Base-by-base conservation (phyloP, 2,113 vertebrate genomes). In the Petrocephalus zakoni region DNA sequence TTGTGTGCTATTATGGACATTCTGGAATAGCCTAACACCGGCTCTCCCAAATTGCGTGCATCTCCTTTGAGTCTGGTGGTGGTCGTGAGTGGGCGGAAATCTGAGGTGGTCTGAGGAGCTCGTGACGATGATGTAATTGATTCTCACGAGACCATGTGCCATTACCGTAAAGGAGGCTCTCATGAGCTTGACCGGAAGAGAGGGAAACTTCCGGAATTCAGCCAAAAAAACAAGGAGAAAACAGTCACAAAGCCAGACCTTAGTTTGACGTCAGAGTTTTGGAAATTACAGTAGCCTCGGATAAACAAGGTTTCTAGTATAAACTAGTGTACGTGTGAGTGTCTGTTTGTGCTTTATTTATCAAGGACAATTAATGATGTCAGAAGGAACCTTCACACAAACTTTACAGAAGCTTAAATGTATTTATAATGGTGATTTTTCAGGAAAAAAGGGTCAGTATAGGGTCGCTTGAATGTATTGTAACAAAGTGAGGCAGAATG, bases 161-260 rank as follows among this genome's bases (percentile, higher is more conserved):
- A 91, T 96, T 95, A 95, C 94, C 88, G 94, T 94, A 94, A 95
- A 93, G 91, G 88, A 90, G 85, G 19, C 87, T 89, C 68, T 89
- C 88, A 83, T 51, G 75, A 91, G 92, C 89, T 89, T 95, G 94
- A 94, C 95, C 92, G 93, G 93, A 95, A 95, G 92, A 93, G 90
- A 93, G 93, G 89, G 91, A 93, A 89, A 90, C 15, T 13, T 91
- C 91, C 94, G 94, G 92, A 88, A 2, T 4, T 37, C 22, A 0
- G 89, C 92, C 94, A 94, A 53, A 83, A 89, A 49, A 56, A 64
- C 21, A 86, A 82, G 88, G 92, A 91, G 81, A 92, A 89, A 88
- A 88, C 47, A 92, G 92, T 15, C 29, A 58, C 58, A 85, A 46
- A 90, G 88, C 87, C 84, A 61, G 85, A 75, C 61, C 82, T 61